Evolutionary conservation across 2,888 invertebrate genomes (phyloP), one percentile per base, ranked within the genome.

Genomic region (Acronicta alni): DNA sequence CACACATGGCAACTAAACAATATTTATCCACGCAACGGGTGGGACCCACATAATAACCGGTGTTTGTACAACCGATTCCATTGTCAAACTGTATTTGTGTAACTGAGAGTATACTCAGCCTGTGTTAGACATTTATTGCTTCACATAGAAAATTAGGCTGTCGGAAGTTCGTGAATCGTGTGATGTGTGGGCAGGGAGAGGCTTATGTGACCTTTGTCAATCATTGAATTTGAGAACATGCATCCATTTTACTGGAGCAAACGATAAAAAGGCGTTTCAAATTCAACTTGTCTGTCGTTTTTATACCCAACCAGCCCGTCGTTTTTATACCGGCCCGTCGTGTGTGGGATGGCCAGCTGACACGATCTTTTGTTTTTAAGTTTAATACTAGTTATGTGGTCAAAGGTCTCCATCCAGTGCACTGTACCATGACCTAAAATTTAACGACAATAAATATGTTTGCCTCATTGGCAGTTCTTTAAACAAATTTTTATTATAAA

Each of bases 21-120:
- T 56, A 57, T 71, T 26, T 49, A 39, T 46, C 32, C 18, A 39
- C 12, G 18, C 18, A 30, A 30, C 51, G 66, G 73, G 73, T 37
- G 56, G 41, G 67, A 23, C 72, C 68, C 47, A 69, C 60, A 67
- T 72, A 56, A 49, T 46, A 72, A 72, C 56, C 51, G 30, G 26
- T 65, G 52, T 69, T 67, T 54, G 67, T 51, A 67, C 60, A 57
- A 67, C 18, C 55, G 67, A 32, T 51, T 20, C 51, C 60, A 66
- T 59, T 66, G 67, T 71, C 66, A 23, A 20, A 20, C 37, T 14
- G 38, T 52, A 64, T 70, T 59, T 70, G 52, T 70, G 47, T 65
- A 23, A 43, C 37, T 54, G 39, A 57, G 43, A 63, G 26, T 63
- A 43, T 56, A 16, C 37, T 56, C 69, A 43, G 63, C 64, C 42